These are phyloP conservation scores for Drosophila simulans DNA, from an alignment of 1,140 invertebrate species.

Conservation along the genomic window DNA sequence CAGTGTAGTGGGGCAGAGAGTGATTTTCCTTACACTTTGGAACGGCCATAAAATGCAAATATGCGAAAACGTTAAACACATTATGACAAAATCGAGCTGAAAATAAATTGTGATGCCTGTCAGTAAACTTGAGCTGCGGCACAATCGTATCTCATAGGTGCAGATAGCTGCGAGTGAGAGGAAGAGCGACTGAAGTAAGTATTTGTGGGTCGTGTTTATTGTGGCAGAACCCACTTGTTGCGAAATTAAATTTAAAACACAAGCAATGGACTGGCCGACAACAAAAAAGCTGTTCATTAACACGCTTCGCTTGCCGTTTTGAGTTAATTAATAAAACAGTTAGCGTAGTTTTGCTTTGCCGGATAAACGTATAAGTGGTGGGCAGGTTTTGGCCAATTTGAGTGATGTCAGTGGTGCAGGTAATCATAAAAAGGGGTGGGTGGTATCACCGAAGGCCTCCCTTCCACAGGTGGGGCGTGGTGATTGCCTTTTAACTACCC, in stretches of 20 bases:
- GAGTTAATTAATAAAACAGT: slow-evolving; percentile 60
- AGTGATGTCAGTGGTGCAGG: slow-evolving; percentile 27
- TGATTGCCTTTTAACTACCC: background rate
- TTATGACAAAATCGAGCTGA: slow-evolving; percentile 56
- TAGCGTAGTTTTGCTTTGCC: slow-evolving; percentile 28
- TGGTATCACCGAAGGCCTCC: slow-evolving; percentile 2
- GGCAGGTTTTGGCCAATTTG: slow-evolving; percentile 34
- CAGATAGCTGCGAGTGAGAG: slow-evolving; percentile 20
- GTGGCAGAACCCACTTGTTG: slow-evolving; percentile 47
- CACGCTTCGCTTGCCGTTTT: slow-evolving; percentile 53
- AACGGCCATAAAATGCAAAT: slow-evolving; percentile 48
- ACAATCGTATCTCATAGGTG: slow-evolving; percentile 19
- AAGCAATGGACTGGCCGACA: slow-evolving; percentile 30
- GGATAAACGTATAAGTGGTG: slow-evolving; percentile 21
- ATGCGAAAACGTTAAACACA: slow-evolving; percentile 33
- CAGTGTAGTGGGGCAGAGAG: slow-evolving; percentile 20
- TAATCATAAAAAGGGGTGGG: slow-evolving; percentile 4
- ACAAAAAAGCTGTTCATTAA: slow-evolving; percentile 57
- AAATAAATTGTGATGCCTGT: slow-evolving; percentile 56
- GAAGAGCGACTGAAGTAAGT: slow-evolving; percentile 13
- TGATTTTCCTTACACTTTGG: slow-evolving; percentile 42
- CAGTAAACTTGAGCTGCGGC: slow-evolving; percentile 15
- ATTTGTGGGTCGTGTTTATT: slow-evolving; percentile 44
- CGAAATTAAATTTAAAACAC: slow-evolving; percentile 39
- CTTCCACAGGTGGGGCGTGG: background rate